Conservation (phyloP, 2,888 invertebrate species). For the Clunio marinus region DNA sequence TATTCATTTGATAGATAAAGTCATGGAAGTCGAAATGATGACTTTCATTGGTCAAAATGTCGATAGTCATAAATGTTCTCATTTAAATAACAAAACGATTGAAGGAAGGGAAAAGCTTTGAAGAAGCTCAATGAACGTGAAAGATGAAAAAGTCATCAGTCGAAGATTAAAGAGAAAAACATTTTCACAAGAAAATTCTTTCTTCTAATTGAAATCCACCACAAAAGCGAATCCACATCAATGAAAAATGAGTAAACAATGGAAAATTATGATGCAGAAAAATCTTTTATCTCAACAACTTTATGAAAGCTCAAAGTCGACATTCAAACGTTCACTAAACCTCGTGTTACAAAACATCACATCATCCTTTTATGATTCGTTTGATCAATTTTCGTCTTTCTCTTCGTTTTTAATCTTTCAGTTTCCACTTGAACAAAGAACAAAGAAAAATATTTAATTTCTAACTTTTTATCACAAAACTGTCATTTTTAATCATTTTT, state of each 20-base stretch:
- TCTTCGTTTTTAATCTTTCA: not conserved
- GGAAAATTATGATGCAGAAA: not conserved
- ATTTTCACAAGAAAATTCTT: not conserved
- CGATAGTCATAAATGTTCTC: too few relatives aligned
- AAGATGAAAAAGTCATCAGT: not conserved
- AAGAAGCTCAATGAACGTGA: not conserved
- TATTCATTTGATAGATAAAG: too few relatives aligned
- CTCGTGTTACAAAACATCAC: not conserved
- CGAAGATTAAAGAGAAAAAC: not conserved
- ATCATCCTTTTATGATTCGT: constrained; percentile 10
- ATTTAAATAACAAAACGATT: too few relatives aligned
- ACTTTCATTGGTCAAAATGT: too few relatives aligned
- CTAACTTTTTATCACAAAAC: too few relatives aligned
- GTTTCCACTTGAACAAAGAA: not conserved
- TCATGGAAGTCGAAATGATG: too few relatives aligned
- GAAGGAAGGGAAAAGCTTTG: constrained; percentile 10
- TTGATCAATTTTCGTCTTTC: not conserved
- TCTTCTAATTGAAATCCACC: not conserved
- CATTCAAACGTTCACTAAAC: not conserved
- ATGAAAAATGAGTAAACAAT: too few relatives aligned
- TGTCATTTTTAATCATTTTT: not conserved
- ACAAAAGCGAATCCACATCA: not conserved
- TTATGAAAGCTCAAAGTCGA: not conserved
- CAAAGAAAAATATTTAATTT: not conserved
- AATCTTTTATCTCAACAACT: constrained; percentile 6